phyloP scores from a whole-genome alignment of 2,888 invertebrate genomes.

The Tupiocoris notatus region DNA sequence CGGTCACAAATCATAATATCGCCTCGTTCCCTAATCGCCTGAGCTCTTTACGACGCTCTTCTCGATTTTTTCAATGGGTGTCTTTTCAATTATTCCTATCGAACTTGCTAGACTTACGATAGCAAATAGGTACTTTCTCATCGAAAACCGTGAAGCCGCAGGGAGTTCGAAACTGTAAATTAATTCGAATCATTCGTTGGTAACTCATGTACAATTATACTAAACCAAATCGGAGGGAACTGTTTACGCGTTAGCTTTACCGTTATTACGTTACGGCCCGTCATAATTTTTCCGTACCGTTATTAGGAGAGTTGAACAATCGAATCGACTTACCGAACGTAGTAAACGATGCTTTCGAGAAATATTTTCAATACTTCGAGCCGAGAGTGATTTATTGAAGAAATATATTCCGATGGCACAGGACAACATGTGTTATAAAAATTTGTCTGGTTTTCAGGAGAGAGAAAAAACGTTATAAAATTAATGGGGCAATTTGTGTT shows the following conservation, averaged over 20 bases:
- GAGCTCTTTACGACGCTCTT: constrained; percentile 26
- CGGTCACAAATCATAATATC: constrained; percentile 24
- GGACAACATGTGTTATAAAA: no score
- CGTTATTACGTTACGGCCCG: no score
- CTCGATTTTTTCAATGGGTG: not conserved
- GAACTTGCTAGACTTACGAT: not conserved
- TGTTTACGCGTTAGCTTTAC: not conserved
- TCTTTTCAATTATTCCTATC: constrained; percentile 18
- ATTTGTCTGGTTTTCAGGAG: no score
- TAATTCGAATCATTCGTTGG: not conserved
- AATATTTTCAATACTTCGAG: no score
- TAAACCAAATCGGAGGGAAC: not conserved
- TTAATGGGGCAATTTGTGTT: no score
- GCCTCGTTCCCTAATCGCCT: constrained; percentile 21
- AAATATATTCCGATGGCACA: no score
- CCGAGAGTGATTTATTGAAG: no score
- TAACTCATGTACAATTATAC: not conserved
- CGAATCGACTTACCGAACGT: no score
- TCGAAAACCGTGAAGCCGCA: not conserved
- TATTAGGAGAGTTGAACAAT: no score
- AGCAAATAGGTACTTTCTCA: not conserved
- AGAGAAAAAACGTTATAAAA: no score
- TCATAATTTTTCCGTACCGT: no score
- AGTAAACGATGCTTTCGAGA: no score
- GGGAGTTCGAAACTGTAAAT: not conserved